A percentile compares a stretch with the other conserved stretches of the same genome.
Evolutionary conservation across 2,113 vertebrate genomes (phyloP).

Genomic region (Callionymus lyra): DNA sequence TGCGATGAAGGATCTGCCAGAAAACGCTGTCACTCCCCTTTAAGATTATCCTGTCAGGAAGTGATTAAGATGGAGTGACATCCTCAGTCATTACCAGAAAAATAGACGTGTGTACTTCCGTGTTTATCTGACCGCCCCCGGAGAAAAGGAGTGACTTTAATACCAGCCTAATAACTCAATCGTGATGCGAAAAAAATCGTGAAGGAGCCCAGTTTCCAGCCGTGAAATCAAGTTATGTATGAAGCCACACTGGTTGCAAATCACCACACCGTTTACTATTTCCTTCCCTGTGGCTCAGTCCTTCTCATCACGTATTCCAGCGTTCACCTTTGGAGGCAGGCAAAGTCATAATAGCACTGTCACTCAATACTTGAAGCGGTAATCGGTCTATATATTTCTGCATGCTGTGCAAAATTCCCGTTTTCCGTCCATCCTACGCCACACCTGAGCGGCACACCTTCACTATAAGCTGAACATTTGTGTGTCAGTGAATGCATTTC

Average conservation of each 20-base stretch:
- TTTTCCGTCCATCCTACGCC: background rate
- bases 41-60: background rate
- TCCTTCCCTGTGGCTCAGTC: constrained; percentile 20
- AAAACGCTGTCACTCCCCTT: constrained; percentile 3
- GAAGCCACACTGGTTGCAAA: constrained; percentile 10
- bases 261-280: constrained; percentile 24
- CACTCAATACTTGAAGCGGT: constrained; percentile 10
- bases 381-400: background rate
- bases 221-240: constrained; percentile 21
- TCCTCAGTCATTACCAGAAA: background rate
- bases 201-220: constrained; percentile 18
- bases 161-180: too few relatives aligned
- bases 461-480: too few relatives aligned
- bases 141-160: too few relatives aligned
- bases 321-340: constrained; percentile 26
- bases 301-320: constrained; percentile 20
- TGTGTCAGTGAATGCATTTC: too few relatives aligned
- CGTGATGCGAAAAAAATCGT: background rate
- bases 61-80: constrained; percentile 2
- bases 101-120: background rate
- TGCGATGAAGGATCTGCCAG: background rate
- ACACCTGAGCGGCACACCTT: too few relatives aligned
- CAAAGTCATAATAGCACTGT: constrained; percentile 16
- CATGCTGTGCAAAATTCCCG: constrained; percentile 1
- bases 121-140: background rate